Percentiles rank a stretch among this genome's conserved stretches.
phyloP scores from a whole-genome alignment of 1,140 invertebrate species.

The Pomacea maculata region DNA sequence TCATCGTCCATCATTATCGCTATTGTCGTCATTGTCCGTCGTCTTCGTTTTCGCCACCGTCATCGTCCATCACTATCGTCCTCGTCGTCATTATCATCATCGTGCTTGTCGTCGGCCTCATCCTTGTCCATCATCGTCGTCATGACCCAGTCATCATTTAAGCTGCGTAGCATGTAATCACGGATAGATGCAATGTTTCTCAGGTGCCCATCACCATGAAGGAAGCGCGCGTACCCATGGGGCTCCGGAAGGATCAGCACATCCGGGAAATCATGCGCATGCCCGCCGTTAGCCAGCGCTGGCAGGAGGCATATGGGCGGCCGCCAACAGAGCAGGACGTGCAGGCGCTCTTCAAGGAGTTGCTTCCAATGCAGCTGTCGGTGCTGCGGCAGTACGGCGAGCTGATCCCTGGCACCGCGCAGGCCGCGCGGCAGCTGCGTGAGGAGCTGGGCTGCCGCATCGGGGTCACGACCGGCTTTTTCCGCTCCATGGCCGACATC shows the following conservation, averaged over 20 bases:
- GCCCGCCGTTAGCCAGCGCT: conserved; percentile 46
- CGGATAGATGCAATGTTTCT: no score
- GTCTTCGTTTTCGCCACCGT: no score
- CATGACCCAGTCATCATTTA: no score
- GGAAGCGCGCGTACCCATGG: conserved; percentile 58
- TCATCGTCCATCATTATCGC: no score
- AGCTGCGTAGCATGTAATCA: no score
- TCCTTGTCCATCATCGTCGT: no score
- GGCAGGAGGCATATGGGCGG: conserved; percentile 49
- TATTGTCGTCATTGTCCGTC: no score
- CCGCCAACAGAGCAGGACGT: conserved; percentile 52
- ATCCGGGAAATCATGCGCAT: conserved; percentile 55
- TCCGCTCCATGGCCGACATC: conserved; percentile 54
- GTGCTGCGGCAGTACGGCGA: conserved; percentile 45
- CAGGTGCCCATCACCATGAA: conserved; percentile 55
- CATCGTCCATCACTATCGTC: no score
- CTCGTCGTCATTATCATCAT: no score
- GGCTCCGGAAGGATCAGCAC: conserved; percentile 60
- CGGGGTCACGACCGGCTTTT: conserved; percentile 58
- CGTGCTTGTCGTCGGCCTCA: no score
- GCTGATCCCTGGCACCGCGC: conserved; percentile 51
- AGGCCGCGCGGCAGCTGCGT: conserved; percentile 46
- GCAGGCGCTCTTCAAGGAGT: conserved; percentile 58
- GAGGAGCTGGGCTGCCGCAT: conserved; percentile 53
- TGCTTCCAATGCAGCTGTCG: conserved; percentile 54